Conservation (phyloP, 2,888 invertebrate genomes). For the Mantis religiosa region DNA sequence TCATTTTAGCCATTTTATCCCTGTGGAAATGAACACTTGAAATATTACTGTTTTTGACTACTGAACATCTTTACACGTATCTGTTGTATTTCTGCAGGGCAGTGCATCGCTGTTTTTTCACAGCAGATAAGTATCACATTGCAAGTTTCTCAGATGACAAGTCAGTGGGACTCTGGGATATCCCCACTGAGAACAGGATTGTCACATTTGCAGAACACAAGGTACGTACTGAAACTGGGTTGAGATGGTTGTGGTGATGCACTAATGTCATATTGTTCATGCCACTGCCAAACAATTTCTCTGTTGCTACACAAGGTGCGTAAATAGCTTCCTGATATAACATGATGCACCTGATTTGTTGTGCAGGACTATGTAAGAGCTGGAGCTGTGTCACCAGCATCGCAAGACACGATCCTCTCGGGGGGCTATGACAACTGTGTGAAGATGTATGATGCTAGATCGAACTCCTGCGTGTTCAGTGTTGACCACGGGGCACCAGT, state of each 20-base stretch:
- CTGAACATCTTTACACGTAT: not conserved
- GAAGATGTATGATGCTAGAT: conserved; percentile 82
- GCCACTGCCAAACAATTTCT: too few species aligned
- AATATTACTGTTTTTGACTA: too few species aligned
- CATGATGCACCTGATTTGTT: not conserved
- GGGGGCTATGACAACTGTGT: conserved; percentile 87
- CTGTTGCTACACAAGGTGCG: too few species aligned
- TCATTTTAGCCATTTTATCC: too few species aligned
- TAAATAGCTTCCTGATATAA: not conserved
- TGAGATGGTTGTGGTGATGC: not conserved
- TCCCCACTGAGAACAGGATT: conserved; percentile 73
- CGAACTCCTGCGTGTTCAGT: conserved; percentile 60
- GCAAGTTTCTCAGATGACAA: conserved; percentile 91
- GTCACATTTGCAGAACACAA: conserved; percentile 49
- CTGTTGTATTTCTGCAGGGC: conserved; percentile 40
- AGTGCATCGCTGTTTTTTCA: conserved; percentile 80
- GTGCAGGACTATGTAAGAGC: conserved; percentile 75
- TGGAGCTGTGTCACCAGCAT: conserved; percentile 73
- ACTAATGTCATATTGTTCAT: too few species aligned
- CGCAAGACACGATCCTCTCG: conserved; percentile 71
- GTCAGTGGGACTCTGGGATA: conserved; percentile 84
- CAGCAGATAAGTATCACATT: conserved; percentile 71
- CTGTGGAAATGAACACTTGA: too few species aligned
- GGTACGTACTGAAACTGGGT: conserved; percentile 35
- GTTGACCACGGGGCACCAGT: conserved; percentile 88